These are phyloP conservation scores for Andricus curvator DNA, from an alignment of 2,888 invertebrate species.

Conservation along the genomic window DNA sequence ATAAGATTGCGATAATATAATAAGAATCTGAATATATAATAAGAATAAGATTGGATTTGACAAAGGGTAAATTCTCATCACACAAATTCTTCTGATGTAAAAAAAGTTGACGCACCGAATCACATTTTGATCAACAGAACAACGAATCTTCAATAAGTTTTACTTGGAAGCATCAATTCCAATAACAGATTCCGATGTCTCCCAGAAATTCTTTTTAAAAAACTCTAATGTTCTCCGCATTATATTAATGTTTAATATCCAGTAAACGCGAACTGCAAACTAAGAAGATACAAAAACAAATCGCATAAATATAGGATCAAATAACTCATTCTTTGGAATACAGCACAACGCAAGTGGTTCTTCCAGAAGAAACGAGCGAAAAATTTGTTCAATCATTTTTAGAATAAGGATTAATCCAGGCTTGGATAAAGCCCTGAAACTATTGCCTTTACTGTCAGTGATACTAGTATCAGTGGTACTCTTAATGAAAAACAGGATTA, in stretches of 20 bases:
- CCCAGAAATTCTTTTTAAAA: not conserved
- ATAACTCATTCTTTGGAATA: constrained; percentile 1
- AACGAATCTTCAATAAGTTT: not conserved
- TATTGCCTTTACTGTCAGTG: too few species aligned
- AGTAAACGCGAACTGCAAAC: not conserved
- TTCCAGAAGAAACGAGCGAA: not conserved
- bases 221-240: not conserved
- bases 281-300: not conserved
- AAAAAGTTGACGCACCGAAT: constrained; percentile 3
- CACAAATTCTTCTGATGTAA: not conserved
- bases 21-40: not conserved
- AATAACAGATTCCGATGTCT: constrained; percentile 1
- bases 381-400: not conserved
- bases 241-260: constrained; percentile 3
- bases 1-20: not conserved
- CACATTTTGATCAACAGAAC: constrained; percentile 2
- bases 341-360: not conserved
- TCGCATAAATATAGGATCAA: not conserved
- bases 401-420: not conserved
- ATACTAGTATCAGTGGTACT: too few species aligned
- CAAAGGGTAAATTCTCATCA: not conserved
- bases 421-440: too few species aligned
- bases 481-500: too few species aligned
- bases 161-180: not conserved
- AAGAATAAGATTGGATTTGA: not conserved